These are phyloP conservation scores for Heteromurus nitidus DNA, from an alignment of 2,888 invertebrate species.

Conservation along the genomic window DNA sequence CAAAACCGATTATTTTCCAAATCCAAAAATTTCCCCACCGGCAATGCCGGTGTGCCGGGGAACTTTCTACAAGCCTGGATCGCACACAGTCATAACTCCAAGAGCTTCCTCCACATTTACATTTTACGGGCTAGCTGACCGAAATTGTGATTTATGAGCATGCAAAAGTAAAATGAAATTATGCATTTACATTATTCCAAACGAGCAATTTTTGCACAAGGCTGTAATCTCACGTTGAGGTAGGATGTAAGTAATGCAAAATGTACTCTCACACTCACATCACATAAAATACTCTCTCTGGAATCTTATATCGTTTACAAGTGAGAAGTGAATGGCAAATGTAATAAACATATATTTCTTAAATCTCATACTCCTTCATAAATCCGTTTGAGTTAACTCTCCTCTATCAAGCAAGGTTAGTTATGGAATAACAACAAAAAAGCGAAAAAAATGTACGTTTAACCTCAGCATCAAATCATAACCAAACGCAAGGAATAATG, in stretches of 20 bases:
- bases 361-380: too few species aligned
- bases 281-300: neutral
- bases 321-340: neutral
- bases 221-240: neutral
- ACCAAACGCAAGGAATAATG: slow-evolving; percentile 45
- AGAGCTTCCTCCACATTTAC: too few species aligned
- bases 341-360: neutral
- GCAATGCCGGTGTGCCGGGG: too few species aligned
- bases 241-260: neutral
- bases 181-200: too few species aligned
- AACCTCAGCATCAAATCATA: slow-evolving; percentile 33
- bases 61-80: too few species aligned
- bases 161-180: too few species aligned
- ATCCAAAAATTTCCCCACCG: too few species aligned
- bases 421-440: slow-evolving; percentile 32
- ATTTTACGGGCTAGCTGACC: too few species aligned
- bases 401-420: slow-evolving; percentile 29
- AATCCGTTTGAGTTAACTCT: neutral
- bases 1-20: too few species aligned
- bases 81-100: too few species aligned
- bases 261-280: neutral
- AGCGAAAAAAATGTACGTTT: slow-evolving; percentile 22
- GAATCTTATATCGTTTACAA: neutral
- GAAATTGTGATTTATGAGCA: too few species aligned
- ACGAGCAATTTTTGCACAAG: too few species aligned